phyloP scores from a whole-genome alignment of 2,113 vertebrate species.

The Corythaixoides concolor region DNA sequence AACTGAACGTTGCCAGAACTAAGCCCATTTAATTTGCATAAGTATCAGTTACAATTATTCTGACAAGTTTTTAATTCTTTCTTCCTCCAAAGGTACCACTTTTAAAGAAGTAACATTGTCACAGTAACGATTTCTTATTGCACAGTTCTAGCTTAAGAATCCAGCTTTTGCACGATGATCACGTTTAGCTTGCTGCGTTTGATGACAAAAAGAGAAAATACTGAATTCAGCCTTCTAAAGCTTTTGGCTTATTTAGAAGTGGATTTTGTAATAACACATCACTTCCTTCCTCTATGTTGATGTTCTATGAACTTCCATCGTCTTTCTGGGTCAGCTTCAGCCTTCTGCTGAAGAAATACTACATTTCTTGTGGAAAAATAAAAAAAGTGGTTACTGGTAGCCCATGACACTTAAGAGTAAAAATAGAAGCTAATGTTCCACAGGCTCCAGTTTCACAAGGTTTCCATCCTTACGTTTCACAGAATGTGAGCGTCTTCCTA shows the following conservation, averaged over 20 bases:
- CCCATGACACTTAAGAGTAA: neutral
- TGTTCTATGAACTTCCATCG: neutral
- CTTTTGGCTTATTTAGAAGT: neutral
- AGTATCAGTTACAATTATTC: neutral
- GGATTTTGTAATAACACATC: neutral
- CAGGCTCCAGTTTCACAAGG: neutral
- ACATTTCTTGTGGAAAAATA: neutral
- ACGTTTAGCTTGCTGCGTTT: neutral
- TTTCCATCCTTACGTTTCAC: neutral
- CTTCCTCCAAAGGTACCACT: neutral
- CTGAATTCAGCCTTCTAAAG: neutral
- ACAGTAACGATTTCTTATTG: neutral
- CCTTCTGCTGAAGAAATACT: neutral
- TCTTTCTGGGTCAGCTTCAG: neutral
- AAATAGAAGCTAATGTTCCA: slow-evolving; percentile 3
- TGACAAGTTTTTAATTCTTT: neutral
- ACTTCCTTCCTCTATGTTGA: neutral
- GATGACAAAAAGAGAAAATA: neutral
- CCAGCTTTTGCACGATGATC: neutral
- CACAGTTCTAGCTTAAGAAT: neutral
- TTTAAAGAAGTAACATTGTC: neutral
- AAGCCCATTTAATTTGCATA: neutral
- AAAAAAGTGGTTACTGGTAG: neutral
- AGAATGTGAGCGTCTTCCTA: neutral
- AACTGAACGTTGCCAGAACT: neutral